Percentiles rank a stretch among this genome's conserved stretches.
Evolutionary conservation across 2,888 invertebrate species (phyloP).

Genomic region (Lissocephala sabroskyi): DNA sequence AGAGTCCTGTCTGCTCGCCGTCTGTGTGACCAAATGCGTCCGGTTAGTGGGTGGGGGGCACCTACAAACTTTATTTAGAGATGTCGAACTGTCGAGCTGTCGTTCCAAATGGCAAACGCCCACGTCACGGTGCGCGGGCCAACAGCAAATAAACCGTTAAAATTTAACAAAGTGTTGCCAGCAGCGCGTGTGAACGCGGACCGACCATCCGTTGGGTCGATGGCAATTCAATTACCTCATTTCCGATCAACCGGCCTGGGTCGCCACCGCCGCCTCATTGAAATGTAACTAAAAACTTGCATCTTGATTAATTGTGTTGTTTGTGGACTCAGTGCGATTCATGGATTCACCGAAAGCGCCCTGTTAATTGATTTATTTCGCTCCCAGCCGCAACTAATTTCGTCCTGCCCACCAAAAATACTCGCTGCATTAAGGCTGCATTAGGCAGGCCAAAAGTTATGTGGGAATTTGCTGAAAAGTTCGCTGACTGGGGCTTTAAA

Average conservation of each 20-base stretch:
- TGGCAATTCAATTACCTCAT: conserved; percentile 55
- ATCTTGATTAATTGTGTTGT: conserved; percentile 59
- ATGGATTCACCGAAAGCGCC: neutral
- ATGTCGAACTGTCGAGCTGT: conserved; percentile 62
- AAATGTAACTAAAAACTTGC: conserved; percentile 41
- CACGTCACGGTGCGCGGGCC: conserved; percentile 17
- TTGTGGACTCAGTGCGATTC: conserved; percentile 8
- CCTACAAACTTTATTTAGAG: conserved; percentile 59
- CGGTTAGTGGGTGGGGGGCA: conserved; percentile 16
- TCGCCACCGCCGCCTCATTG: too few relatives aligned
- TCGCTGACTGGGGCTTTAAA: too few relatives aligned
- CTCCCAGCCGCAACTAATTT: conserved; percentile 36
- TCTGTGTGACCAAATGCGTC: conserved; percentile 17
- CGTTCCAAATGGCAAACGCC: conserved; percentile 39
- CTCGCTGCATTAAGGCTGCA: conserved; percentile 34
- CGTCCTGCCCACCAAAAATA: conserved; percentile 10
- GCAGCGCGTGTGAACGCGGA: conserved; percentile 43
- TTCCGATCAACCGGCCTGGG: too few relatives aligned
- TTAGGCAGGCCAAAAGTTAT: too few relatives aligned
- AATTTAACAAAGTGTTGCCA: conserved; percentile 62
- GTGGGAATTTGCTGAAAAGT: too few relatives aligned
- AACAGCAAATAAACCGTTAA: conserved; percentile 57
- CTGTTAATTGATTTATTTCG: conserved; percentile 57
- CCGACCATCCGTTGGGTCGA: conserved; percentile 37
- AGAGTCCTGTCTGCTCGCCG: too few relatives aligned